Conservation (phyloP, 2,888 invertebrate genomes). For the Ectobius pallidus region DNA sequence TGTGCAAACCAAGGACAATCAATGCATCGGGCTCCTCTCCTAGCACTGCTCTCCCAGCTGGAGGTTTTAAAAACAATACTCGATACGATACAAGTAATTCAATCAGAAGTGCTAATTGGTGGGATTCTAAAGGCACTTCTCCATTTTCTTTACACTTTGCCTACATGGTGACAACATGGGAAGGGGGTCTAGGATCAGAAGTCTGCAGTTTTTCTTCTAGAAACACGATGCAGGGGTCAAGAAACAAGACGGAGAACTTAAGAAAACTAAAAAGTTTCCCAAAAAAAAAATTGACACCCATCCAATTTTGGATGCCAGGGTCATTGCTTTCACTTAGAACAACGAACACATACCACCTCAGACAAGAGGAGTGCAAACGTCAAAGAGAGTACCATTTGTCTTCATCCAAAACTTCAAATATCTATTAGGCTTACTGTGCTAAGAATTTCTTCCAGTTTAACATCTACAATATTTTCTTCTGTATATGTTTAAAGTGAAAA, state of each 20-base stretch:
- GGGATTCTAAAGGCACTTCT: slow-evolving; percentile 39
- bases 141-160: slow-evolving; percentile 33
- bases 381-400: slow-evolving; percentile 23
- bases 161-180: slow-evolving; percentile 42
- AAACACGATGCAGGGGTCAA: slow-evolving; percentile 40
- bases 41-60: background rate
- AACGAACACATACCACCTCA: slow-evolving; percentile 16
- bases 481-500: slow-evolving; percentile 39
- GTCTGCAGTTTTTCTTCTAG: slow-evolving; percentile 32
- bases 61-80: slow-evolving; percentile 3
- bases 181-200: slow-evolving; percentile 43
- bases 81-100: slow-evolving; percentile 9
- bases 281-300: background rate
- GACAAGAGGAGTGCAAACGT: background rate
- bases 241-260: slow-evolving; percentile 37
- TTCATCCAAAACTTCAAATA: slow-evolving; percentile 21
- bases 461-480: slow-evolving; percentile 35
- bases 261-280: slow-evolving; percentile 33
- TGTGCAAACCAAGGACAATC: too few species aligned
- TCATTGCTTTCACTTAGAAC: slow-evolving; percentile 20
- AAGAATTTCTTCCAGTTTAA: slow-evolving; percentile 32
- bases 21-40: background rate
- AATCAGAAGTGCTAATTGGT: slow-evolving; percentile 18
- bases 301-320: slow-evolving; percentile 22
- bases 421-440: slow-evolving; percentile 36